These are phyloP conservation scores for Drosophila falleni DNA, from an alignment of 2,888 invertebrate genomes.

Conservation along the genomic window DNA sequence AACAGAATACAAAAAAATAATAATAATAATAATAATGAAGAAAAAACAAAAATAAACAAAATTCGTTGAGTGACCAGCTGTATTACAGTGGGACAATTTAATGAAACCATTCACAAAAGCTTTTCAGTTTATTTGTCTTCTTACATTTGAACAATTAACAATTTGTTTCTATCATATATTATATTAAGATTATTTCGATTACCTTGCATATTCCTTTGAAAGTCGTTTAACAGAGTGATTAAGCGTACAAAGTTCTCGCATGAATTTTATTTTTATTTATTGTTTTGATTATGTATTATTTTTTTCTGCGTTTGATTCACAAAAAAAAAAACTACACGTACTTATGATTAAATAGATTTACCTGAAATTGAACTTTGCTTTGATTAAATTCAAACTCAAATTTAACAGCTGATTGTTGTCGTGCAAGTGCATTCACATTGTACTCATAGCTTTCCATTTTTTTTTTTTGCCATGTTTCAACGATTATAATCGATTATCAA, in stretches of 20 bases:
- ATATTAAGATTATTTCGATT: neutral
- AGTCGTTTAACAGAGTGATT: neutral
- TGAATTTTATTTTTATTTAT: conserved; percentile 5
- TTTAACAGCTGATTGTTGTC: conserved; percentile 7
- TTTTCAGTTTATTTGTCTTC: neutral
- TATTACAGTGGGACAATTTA: conserved; percentile 29
- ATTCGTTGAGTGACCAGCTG: conserved; percentile 29
- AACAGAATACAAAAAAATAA: conserved; percentile 8
- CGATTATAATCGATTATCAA: neutral
- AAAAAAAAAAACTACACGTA: conserved; percentile 2
- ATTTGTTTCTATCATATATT: neutral
- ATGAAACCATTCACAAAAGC: neutral
- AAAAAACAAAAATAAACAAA: conserved; percentile 34
- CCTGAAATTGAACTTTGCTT: conserved; percentile 7
- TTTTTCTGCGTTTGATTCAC: conserved; percentile 7
- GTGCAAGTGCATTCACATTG: conserved; percentile 8
- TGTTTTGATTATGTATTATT: neutral
- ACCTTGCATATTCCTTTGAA: conserved; percentile 2
- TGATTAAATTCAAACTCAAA: neutral
- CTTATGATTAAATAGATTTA: conserved; percentile 2
- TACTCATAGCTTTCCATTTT: neutral
- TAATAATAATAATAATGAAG: neutral
- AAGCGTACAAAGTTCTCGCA: conserved; percentile 6
- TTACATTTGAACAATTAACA: too few relatives aligned
- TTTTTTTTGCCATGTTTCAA: neutral